Conservation (phyloP, 2,113 vertebrate genomes). For the Rallus limicola region DNA sequence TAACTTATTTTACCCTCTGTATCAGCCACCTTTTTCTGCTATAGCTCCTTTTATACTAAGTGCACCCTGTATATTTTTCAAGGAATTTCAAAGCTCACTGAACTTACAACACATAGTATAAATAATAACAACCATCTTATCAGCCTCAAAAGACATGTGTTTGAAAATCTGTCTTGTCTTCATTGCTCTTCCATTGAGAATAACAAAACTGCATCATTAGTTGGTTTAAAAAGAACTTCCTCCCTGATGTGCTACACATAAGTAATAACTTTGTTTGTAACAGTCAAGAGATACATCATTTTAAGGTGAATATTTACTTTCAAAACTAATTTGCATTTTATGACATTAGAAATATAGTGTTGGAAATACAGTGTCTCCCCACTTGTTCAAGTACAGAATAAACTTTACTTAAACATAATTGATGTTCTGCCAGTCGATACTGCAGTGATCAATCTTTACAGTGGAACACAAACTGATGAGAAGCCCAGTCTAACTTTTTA, state of each 20-base stretch:
- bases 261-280: constrained; percentile 82
- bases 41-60: background rate
- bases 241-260: constrained; percentile 85
- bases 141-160: constrained; percentile 71
- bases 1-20: background rate
- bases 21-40: constrained; percentile 3
- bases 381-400: background rate
- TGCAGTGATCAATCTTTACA: background rate
- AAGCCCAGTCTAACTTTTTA: background rate
- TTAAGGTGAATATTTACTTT: constrained; percentile 76
- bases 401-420: background rate
- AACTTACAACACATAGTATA: constrained; percentile 79
- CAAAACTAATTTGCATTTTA: background rate
- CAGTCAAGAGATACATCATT: constrained; percentile 81
- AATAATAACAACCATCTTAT: constrained; percentile 86
- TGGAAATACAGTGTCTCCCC: background rate
- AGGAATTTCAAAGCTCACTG: constrained; percentile 82
- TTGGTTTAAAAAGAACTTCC: constrained; percentile 78
- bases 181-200: constrained; percentile 84
- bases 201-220: constrained; percentile 82
- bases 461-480: background rate
- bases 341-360: background rate
- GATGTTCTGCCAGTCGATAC: background rate
- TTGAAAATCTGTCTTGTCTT: constrained; percentile 81
- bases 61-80: constrained; percentile 28